A percentile compares a stretch with the other conserved stretches of the same genome.
Evolutionary conservation across 2,888 invertebrate species (phyloP).

Genomic region (Crossocerus cetratus): DNA sequence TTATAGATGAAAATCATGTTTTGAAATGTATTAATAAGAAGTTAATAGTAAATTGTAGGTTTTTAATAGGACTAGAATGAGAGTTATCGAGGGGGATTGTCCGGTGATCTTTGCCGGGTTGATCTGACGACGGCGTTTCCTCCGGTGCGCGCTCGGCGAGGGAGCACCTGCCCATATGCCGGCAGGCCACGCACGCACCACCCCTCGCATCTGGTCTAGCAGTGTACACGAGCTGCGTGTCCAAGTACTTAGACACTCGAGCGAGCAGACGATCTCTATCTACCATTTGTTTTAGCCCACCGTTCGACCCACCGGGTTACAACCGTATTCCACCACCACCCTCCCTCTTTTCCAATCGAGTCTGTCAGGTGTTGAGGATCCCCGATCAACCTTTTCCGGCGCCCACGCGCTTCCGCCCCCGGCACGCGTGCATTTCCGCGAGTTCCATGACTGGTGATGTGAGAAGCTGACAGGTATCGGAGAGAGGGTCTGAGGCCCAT

Average conservation of each 20-base stretch:
- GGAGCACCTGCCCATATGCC: slow-evolving; percentile 75
- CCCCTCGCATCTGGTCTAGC: slow-evolving; percentile 69
- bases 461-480: slow-evolving; percentile 25
- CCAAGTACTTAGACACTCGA: slow-evolving; percentile 22
- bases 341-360: background rate
- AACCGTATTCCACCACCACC: slow-evolving; percentile 3
- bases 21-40: too few relatives aligned
- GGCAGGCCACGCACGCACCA: slow-evolving; percentile 33
- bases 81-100: too few relatives aligned
- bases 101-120: too few relatives aligned
- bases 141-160: background rate
- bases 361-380: background rate
- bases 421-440: slow-evolving; percentile 34
- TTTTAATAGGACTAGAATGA: too few relatives aligned
- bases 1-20: too few relatives aligned
- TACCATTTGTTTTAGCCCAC: slow-evolving; percentile 23
- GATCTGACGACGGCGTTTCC: too few relatives aligned
- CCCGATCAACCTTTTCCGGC: slow-evolving; percentile 11
- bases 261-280: slow-evolving; percentile 40
- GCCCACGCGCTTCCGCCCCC: too few relatives aligned
- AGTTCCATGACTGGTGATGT: slow-evolving; percentile 54
- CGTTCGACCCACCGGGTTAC: slow-evolving; percentile 29
- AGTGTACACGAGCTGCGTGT: slow-evolving; percentile 32
- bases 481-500: slow-evolving; percentile 46
- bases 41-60: too few relatives aligned